phyloP scores from a whole-genome alignment of 2,888 invertebrate genomes.

The Cheilosia soror region DNA sequence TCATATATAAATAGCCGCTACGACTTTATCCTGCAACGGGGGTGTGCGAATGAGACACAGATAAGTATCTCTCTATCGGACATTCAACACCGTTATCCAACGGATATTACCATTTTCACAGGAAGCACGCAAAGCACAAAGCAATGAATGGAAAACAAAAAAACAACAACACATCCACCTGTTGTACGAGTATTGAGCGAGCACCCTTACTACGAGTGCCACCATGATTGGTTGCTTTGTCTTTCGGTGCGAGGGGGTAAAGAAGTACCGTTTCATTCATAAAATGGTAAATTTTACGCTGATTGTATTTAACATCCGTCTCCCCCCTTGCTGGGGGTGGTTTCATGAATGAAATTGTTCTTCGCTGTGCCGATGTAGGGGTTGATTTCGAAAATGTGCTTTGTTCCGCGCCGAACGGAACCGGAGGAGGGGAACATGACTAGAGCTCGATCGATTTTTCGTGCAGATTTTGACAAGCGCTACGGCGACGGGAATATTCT shows the following conservation, averaged over 20 bases:
- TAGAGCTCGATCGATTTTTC: slow-evolving; percentile 73
- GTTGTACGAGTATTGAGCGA: slow-evolving; percentile 31
- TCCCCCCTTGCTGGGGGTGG: neutral
- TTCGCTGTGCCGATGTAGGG: slow-evolving; percentile 15
- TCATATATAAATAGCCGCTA: slow-evolving; percentile 48
- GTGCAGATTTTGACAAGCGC: slow-evolving; percentile 10
- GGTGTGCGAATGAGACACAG: slow-evolving; percentile 12
- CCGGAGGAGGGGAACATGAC: slow-evolving; percentile 1
- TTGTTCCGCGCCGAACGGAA: too few relatives aligned
- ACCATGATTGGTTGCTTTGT: neutral
- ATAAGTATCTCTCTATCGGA: slow-evolving; percentile 20
- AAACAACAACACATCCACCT: slow-evolving; percentile 53
- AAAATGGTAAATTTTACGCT: slow-evolving; percentile 66
- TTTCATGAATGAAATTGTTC: slow-evolving; percentile 43
- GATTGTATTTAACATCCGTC: slow-evolving; percentile 3
- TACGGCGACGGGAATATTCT: neutral
- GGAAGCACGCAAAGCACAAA: slow-evolving; percentile 20
- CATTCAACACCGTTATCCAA: neutral
- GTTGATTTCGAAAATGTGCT: slow-evolving; percentile 39
- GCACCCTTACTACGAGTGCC: slow-evolving; percentile 17
- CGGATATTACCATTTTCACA: slow-evolving; percentile 33
- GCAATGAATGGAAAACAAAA: neutral
- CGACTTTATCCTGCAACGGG: neutral
- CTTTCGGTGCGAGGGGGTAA: neutral
- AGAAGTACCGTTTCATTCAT: slow-evolving; percentile 63